Conservation (phyloP, 2,797 vertebrate species). For the Anolis apletophallus region DNA sequence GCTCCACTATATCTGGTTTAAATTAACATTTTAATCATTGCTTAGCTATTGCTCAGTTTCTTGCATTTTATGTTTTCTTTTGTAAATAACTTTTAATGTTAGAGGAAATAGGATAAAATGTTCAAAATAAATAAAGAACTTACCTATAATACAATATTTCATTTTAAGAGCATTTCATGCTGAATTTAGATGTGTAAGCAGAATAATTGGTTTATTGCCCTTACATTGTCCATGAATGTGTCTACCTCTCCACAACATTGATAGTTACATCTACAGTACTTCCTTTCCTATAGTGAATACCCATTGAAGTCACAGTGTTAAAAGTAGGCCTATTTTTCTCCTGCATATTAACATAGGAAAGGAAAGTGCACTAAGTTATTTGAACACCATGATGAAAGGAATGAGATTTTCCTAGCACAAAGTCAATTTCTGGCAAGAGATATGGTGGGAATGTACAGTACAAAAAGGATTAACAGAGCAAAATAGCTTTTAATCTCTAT, state of each 20-base stretch:
- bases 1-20: neutral
- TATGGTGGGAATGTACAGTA: slow-evolving; percentile 49
- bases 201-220: slow-evolving; percentile 37
- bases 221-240: slow-evolving; percentile 26
- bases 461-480: slow-evolving; percentile 37
- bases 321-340: slow-evolving; percentile 46
- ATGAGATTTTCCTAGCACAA: slow-evolving; percentile 47
- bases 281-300: slow-evolving; percentile 40
- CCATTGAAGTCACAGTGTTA: slow-evolving; percentile 43
- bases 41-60: neutral
- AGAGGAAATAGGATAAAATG: neutral
- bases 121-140: neutral
- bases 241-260: slow-evolving; percentile 29
- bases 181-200: slow-evolving; percentile 11
- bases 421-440: slow-evolving; percentile 51
- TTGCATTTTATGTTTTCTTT: neutral
- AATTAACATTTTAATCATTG: neutral
- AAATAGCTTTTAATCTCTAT: slow-evolving; percentile 53
- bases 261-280: slow-evolving; percentile 6
- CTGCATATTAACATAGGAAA: slow-evolving; percentile 39
- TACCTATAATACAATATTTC: neutral
- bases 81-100: neutral
- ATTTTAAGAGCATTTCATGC: neutral
- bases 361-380: slow-evolving; percentile 38
- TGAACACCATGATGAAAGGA: slow-evolving; percentile 47